Evolutionary conservation across 2,113 vertebrate species (phyloP), one percentile per base, ranked within the genome.

Genomic region (Caracal caracal): DNA sequence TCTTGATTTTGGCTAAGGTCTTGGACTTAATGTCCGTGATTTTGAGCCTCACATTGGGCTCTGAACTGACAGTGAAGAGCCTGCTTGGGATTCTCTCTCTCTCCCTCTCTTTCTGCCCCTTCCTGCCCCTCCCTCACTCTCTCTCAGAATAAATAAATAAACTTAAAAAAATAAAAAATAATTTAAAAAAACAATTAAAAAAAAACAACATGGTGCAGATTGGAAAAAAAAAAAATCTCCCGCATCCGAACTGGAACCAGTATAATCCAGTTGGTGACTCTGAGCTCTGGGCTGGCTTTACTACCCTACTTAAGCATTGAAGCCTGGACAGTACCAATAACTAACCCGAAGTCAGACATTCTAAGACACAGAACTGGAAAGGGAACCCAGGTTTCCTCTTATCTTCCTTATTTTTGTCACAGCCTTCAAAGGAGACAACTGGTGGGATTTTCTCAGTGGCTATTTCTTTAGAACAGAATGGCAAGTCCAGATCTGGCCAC

Each of bases 251-350:
- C 35, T 59, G 22, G 49, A 65, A 26, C 66, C 22, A 51, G 84
- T 51, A 53, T 24, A 73, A 95, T 33, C 17, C 43, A 73, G n/a
- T 5, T 7, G 5, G 19, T 26, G 26, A 51, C 33, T 59, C 28
- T 35, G 37, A 79, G 26, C 43, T 24, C 37, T 10, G 20, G 19
- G 33, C 37, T 33, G 2, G 53, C 40, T 81, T 56, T 68, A n/a
- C 3, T 8, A 6, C 3, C 20, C 63, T 71, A 19, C 16, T 24
- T 70, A 76, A 22, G 26, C 12, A n/a, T 0, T 40, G 28, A 76
- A 35, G 6, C 28, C 49, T 10, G 19, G 9, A 40, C 26, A 33
- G 66, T 8, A 26, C 1, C 43, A 22, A 7, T 10, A 47, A 53
- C 61, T 82, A 33, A 37, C 2, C 6, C 10, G 73, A 90, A 24